Evolutionary conservation across 2,797 vertebrate genomes (phyloP).

Genomic region (Oryzias dopingdopingensis): DNA sequence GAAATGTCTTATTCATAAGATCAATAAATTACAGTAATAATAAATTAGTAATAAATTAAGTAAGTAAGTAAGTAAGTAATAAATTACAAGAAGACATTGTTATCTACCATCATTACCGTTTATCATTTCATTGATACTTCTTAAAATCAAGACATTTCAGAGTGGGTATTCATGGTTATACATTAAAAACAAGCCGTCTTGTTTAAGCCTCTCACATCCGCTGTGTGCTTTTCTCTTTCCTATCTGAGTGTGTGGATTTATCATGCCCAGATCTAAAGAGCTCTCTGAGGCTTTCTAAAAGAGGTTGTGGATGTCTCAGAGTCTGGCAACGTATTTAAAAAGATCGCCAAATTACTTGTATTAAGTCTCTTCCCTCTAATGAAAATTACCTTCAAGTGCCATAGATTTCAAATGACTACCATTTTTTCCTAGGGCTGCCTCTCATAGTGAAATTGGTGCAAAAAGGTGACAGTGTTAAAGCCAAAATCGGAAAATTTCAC

Average conservation of each 20-base stretch:
- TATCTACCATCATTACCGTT: too few relatives aligned
- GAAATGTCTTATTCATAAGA: too few relatives aligned
- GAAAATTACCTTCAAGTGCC: background rate
- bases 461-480: background rate
- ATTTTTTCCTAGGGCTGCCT: background rate
- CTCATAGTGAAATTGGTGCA: background rate
- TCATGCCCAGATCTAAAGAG: background rate
- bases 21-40: too few relatives aligned
- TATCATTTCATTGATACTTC: too few relatives aligned
- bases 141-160: background rate
- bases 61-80: too few relatives aligned
- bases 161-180: too few relatives aligned
- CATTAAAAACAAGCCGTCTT: background rate
- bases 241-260: background rate
- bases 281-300: background rate
- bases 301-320: background rate
- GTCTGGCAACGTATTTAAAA: conserved; percentile 3
- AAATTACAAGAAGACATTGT: too few relatives aligned
- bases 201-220: background rate
- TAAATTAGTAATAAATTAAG: too few relatives aligned
- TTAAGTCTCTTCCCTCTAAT: background rate
- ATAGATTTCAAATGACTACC: background rate
- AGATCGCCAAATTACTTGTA: background rate
- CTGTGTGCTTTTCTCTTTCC: background rate
- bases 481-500: background rate